These are phyloP conservation scores for Leptobrachium ailaonicum DNA, from an alignment of 2,113 vertebrate genomes.

Conservation along the genomic window DNA sequence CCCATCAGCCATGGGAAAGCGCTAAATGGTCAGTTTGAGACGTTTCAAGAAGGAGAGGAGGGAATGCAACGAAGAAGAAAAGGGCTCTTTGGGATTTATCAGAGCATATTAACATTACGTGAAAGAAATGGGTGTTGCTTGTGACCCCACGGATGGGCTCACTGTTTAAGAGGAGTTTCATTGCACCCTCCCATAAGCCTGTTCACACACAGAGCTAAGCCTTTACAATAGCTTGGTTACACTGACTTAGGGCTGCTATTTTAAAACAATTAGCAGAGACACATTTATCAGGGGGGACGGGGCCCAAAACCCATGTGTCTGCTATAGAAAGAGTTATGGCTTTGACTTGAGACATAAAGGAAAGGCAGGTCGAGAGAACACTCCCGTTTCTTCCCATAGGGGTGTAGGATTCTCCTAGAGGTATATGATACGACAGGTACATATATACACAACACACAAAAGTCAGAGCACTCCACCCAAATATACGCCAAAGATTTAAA, in stretches of 20 bases:
- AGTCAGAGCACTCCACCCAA: too few species aligned
- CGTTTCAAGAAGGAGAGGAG: slow-evolving; percentile 55
- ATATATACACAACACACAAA: too few species aligned
- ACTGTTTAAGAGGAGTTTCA: slow-evolving; percentile 66
- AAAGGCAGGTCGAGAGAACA: not conserved
- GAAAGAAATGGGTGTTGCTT: slow-evolving; percentile 76
- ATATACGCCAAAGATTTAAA: too few species aligned
- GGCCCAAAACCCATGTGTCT: slow-evolving; percentile 56
- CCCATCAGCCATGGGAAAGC: slow-evolving; percentile 61
- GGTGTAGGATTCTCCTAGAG: too few species aligned
- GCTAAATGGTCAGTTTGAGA: slow-evolving; percentile 53
- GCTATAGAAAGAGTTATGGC: slow-evolving; percentile 33
- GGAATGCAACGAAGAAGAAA: slow-evolving; percentile 63
- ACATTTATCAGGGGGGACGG: slow-evolving; percentile 74
- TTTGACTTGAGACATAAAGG: not conserved
- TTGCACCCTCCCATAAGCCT: slow-evolving; percentile 51
- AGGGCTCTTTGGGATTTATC: slow-evolving; percentile 72
- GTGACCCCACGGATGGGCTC: slow-evolving; percentile 68
- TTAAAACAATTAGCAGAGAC: slow-evolving; percentile 75
- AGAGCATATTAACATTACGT: slow-evolving; percentile 76
- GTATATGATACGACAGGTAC: too few species aligned
- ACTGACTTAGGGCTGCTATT: slow-evolving; percentile 67
- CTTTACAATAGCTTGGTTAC: slow-evolving; percentile 72
- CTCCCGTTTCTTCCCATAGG: not conserved
- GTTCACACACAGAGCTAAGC: slow-evolving; percentile 69